Percentiles rank a stretch among this genome's conserved stretches.
Conservation (phyloP, 2,797 vertebrate genomes). For the Bucorvus abyssinicus region DNA sequence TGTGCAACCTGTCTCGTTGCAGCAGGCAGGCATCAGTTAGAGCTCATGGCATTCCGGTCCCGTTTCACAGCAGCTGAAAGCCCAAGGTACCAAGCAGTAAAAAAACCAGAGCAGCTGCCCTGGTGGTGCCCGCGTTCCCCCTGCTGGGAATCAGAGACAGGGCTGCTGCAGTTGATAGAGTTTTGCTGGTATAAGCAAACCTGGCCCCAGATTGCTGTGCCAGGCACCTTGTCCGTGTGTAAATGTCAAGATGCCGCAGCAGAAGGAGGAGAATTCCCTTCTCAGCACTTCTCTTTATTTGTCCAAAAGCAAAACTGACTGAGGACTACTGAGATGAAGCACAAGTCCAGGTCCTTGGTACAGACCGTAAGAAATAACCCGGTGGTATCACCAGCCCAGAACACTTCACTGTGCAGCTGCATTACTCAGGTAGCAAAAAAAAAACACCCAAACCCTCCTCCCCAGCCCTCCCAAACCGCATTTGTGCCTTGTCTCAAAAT, state of each 20-base stretch:
- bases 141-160: rapidly evolving
- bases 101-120: neutral
- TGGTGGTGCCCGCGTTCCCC: neutral
- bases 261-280: neutral
- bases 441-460: neutral
- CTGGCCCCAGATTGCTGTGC: neutral
- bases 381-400: neutral
- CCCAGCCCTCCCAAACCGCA: neutral
- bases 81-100: neutral
- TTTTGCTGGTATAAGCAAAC: neutral
- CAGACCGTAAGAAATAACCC: neutral
- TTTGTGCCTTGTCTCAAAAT: conserved; percentile 27
- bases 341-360: neutral
- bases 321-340: neutral
- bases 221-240: neutral
- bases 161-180: neutral
- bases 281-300: neutral
- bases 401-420: neutral
- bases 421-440: conserved; percentile 31
- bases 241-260: neutral
- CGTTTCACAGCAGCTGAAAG: neutral
- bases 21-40: neutral
- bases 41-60: neutral
- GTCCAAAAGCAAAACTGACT: neutral
- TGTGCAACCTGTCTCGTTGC: neutral